Base-by-base conservation (phyloP, 2,888 invertebrate genomes). In the Unio delphinus region DNA sequence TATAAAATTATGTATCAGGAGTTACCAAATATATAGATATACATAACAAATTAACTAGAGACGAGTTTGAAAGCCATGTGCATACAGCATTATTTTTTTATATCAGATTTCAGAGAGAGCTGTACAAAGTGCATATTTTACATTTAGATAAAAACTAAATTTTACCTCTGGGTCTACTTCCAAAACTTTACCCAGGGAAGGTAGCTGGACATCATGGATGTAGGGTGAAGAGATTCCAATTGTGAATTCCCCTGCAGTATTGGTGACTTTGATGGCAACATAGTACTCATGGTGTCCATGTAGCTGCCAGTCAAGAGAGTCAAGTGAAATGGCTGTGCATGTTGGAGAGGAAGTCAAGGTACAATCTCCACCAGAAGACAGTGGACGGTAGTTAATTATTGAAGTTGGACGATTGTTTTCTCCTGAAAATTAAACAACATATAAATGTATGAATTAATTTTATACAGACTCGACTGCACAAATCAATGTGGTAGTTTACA, bases 261-360 rank as follows among this genome's bases (percentile, higher is more conserved):
- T 77, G n/a, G 68, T 70, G 5, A 73, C 80, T 61, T 75, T 78
- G 23, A 80, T 59, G 2, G 78, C 73, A 17, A 77, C 68, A 61
- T 74, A 78, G 60, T 80, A 80, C 3, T 64, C 67, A 28, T 73
- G 70, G 59, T 73, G 65, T 0, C 74, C 77, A 64, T 78, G 76
- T 1, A 80, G 58, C 28, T 60, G 60, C 80, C 80, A 80, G 23
- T 69, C 56, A 55, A 75, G 45, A 5, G 23, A 26, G 1, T 61
- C 30, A n/a, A 69, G 61, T 45, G 63, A 28, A 8, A 79, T 61
- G 2, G 76, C 76, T 17, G 76, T 69, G 58, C 79, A 79, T 5
- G 67, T 65, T 15, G 69, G 63, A 11, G 69, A 64, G 18, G 55
- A 55, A 7, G 59, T 55, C 7, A 55, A 55, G 8, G 54, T 65